Evolutionary conservation across 1,140 invertebrate species (phyloP).

Genomic region (Drosophila pruinosa): DNA sequence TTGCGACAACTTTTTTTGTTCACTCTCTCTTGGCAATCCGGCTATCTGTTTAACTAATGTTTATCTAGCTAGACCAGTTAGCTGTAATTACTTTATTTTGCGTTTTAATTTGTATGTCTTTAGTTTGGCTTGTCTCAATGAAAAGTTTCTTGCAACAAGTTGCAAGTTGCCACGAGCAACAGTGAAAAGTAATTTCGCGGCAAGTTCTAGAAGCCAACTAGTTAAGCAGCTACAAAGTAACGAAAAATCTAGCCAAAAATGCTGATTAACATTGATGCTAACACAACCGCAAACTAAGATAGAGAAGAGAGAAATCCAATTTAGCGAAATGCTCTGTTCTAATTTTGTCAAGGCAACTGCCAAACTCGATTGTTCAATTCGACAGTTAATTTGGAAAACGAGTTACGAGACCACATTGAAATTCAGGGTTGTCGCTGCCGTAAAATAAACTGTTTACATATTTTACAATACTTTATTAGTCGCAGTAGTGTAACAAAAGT

Average conservation of each 20-base stretch:
- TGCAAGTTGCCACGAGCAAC: constrained; percentile 31
- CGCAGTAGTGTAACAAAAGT: not conserved
- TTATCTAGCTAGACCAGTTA: constrained; percentile 53
- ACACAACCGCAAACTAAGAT: not conserved
- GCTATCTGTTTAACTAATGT: constrained; percentile 41
- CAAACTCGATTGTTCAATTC: not conserved
- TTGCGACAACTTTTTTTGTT: constrained; percentile 48
- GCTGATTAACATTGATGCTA: not conserved
- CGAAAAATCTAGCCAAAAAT: not conserved
- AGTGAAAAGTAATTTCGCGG: constrained; percentile 3
- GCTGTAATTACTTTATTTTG: constrained; percentile 65
- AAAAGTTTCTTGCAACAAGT: constrained; percentile 64
- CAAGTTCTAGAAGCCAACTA: constrained; percentile 3
- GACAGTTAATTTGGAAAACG: not conserved
- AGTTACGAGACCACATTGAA: not conserved
- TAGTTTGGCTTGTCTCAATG: no score
- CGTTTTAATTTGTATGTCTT: constrained; percentile 67
- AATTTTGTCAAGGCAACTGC: not conserved
- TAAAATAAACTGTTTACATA: not conserved
- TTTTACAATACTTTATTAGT: not conserved
- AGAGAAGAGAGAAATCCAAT: not conserved
- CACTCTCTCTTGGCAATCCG: no score
- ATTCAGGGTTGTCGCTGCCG: not conserved
- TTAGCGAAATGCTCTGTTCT: not conserved
- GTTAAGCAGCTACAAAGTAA: not conserved